phyloP scores from a whole-genome alignment of 2,888 invertebrate species.

The Drosophila formosana region DNA sequence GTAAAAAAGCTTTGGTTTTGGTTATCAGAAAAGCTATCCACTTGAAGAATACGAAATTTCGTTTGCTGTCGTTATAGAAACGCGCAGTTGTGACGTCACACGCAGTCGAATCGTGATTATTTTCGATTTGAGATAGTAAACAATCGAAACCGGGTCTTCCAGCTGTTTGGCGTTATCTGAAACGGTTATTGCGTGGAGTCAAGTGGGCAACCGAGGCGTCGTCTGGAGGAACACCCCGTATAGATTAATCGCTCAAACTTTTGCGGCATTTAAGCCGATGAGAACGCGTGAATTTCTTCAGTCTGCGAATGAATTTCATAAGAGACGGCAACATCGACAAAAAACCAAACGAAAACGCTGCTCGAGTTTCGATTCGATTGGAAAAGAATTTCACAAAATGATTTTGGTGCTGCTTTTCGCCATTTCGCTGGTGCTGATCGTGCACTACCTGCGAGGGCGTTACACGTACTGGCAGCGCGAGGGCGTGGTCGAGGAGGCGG shows the following conservation, averaged over 20 bases:
- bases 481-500: slow-evolving; percentile 87
- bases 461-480: slow-evolving; percentile 86
- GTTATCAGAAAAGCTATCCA: background rate
- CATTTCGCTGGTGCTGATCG: slow-evolving; percentile 35
- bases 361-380: too few species aligned
- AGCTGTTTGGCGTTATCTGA: slow-evolving; percentile 12
- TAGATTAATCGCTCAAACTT: background rate
- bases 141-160: background rate
- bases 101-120: background rate
- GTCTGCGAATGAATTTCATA: slow-evolving; percentile 5
- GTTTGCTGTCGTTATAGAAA: background rate
- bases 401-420: slow-evolving; percentile 46
- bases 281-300: slow-evolving; percentile 9
- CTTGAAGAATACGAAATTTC: slow-evolving; percentile 14
- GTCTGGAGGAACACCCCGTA: background rate
- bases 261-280: background rate
- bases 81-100: slow-evolving; percentile 1
- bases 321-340: background rate
- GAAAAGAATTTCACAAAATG: slow-evolving; percentile 47
- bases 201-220: background rate
- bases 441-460: slow-evolving; percentile 47
- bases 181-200: background rate
- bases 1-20: background rate
- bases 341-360: too few species aligned
- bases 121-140: background rate